phyloP scores from a whole-genome alignment of 2,797 vertebrate species.

The Gadopsis marmoratus region DNA sequence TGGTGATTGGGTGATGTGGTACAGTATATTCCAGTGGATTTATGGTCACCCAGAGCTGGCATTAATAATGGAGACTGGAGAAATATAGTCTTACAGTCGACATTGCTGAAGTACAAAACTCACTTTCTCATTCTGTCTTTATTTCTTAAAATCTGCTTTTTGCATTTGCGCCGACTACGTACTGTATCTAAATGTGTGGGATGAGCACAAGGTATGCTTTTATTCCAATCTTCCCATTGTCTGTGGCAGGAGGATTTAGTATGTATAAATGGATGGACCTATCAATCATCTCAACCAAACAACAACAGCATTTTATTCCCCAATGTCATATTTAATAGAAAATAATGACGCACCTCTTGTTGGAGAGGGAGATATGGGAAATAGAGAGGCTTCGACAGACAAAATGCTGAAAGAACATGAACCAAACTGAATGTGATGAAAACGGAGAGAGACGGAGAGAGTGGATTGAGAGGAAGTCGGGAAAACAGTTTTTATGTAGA shows the following conservation, averaged over 20 bases:
- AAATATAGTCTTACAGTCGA: constrained; percentile 36
- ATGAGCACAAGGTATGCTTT: background rate
- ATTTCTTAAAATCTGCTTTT: constrained; percentile 13
- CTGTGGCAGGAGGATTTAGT: background rate
- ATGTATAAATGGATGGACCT: constrained; percentile 18
- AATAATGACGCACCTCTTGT: constrained; percentile 28
- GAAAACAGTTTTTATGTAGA: constrained; percentile 38
- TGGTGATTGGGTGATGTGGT: constrained; percentile 46
- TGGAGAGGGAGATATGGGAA: constrained; percentile 31
- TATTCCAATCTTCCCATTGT: background rate
- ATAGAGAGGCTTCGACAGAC: constrained; percentile 15
- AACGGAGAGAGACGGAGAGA: background rate
- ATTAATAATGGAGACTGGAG: constrained; percentile 58
- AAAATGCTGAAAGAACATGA: constrained; percentile 32
- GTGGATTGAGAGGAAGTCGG: background rate
- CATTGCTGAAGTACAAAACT: constrained; percentile 29
- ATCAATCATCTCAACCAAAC: constrained; percentile 32
- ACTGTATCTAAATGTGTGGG: background rate
- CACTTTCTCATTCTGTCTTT: background rate
- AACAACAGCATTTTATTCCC: constrained; percentile 41
- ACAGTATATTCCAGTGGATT: constrained; percentile 60
- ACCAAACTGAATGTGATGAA: constrained; percentile 30
- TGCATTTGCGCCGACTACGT: background rate
- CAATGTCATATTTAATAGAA: constrained; percentile 56
- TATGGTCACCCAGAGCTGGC: constrained; percentile 52